Conservation (phyloP, 2,113 vertebrate species). For the Pelusios castaneus region DNA sequence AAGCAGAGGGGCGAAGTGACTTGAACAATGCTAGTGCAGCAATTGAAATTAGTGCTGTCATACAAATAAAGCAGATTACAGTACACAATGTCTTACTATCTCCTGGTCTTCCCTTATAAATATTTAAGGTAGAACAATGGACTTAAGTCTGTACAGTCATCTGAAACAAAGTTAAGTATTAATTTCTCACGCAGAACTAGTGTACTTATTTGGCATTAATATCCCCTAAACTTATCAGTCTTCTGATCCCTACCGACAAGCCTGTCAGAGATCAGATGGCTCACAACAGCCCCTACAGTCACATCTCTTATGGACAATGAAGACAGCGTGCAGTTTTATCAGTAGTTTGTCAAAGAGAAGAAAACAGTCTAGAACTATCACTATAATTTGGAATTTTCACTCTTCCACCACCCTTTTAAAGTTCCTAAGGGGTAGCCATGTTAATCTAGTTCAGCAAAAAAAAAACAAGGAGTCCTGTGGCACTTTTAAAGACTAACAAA, state of each 20-base stretch:
- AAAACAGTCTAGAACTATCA: background rate
- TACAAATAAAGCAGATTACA: no score
- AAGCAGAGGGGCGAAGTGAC: background rate
- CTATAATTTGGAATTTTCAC: background rate
- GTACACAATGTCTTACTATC: no score
- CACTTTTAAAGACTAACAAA: no score
- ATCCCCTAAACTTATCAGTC: background rate
- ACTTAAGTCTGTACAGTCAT: background rate
- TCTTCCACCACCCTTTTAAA: background rate
- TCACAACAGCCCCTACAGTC: background rate
- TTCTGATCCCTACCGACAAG: background rate
- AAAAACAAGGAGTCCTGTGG: no score
- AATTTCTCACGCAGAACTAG: background rate
- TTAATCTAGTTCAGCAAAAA: no score
- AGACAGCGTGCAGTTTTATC: background rate
- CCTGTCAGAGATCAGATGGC: background rate
- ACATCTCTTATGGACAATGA: background rate
- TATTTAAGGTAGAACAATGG: background rate
- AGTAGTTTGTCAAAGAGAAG: background rate
- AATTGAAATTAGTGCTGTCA: accelerated
- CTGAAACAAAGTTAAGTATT: background rate
- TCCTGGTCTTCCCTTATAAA: background rate
- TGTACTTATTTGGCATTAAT: background rate
- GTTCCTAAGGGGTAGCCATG: no score
- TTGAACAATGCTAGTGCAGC: accelerated